Evolutionary conservation across 2,797 vertebrate species (phyloP).

Genomic region (Todus mexicanus): DNA sequence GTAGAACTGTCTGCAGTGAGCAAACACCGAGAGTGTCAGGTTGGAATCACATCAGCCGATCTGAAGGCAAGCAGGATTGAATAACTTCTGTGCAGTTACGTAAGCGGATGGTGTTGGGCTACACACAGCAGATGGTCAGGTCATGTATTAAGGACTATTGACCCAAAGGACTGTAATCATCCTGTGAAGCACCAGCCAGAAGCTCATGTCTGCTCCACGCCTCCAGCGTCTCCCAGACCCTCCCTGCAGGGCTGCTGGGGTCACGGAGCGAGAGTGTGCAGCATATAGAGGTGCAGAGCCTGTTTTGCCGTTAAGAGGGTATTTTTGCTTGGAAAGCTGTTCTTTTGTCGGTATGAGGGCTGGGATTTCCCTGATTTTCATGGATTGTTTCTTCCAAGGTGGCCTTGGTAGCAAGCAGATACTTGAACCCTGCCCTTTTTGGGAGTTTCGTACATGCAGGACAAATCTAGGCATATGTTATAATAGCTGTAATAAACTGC

Average conservation of each 20-base stretch:
- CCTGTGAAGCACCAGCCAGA: constrained; percentile 5
- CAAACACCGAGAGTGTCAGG: fast-evolving
- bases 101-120: not conserved
- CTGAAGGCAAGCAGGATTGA: not conserved
- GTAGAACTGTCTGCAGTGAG: not conserved
- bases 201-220: constrained; percentile 27
- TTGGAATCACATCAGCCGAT: not conserved
- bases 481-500: not conserved
- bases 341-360: not conserved
- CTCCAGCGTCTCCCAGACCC: constrained; percentile 12
- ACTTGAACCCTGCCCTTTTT: not conserved
- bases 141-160: not conserved
- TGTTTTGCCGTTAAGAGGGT: not conserved
- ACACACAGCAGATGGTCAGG: not conserved
- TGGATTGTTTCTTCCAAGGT: not conserved
- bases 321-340: not conserved
- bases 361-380: not conserved
- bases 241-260: constrained; percentile 45
- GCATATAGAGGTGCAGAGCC: not conserved
- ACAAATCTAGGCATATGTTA: not conserved
- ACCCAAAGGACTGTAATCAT: constrained; percentile 39
- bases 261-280: not conserved
- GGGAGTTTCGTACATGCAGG: not conserved
- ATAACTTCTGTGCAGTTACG: not conserved
- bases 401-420: not conserved